Evolutionary conservation across 2,797 vertebrate species (phyloP).

Genomic region (Onychomys torridus): DNA sequence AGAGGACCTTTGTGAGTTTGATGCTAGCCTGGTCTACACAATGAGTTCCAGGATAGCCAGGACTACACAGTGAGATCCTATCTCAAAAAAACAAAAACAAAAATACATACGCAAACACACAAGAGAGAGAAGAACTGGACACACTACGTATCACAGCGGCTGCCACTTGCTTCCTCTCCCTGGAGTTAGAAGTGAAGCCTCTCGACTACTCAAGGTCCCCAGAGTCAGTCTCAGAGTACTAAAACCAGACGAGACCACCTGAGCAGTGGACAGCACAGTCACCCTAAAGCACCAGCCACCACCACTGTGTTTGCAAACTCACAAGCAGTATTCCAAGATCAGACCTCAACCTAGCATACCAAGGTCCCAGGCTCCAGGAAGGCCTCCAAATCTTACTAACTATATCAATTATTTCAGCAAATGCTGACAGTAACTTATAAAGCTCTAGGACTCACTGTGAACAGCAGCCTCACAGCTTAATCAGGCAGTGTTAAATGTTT

Average conservation of each 20-base stretch:
- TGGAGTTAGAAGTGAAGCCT: constrained; percentile 40
- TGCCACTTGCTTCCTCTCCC: not conserved
- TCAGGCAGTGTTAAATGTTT: not conserved
- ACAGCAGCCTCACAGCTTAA: not conserved
- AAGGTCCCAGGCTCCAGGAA: not conserved
- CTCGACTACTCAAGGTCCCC: constrained; percentile 69
- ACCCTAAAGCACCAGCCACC: not conserved
- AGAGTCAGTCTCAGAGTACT: constrained; percentile 74
- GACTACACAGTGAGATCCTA: not conserved
- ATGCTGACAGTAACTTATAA: not conserved
- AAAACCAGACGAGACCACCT: constrained; percentile 72
- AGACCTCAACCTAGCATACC: not conserved
- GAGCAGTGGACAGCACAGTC: constrained; percentile 39
- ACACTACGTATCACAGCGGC: not conserved
- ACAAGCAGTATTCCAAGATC: not conserved
- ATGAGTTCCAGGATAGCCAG: not conserved
- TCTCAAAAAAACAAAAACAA: not conserved
- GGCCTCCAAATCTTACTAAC: not conserved
- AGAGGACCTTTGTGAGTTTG: not conserved
- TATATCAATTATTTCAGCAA: not conserved
- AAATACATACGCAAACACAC: not conserved
- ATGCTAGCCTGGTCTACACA: not conserved
- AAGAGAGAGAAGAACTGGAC: not conserved
- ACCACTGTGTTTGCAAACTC: not conserved
- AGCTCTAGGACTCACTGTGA: not conserved